These are phyloP conservation scores for Rhabdornis inornatus DNA, from an alignment of 2,113 vertebrate species.

Conservation along the genomic window DNA sequence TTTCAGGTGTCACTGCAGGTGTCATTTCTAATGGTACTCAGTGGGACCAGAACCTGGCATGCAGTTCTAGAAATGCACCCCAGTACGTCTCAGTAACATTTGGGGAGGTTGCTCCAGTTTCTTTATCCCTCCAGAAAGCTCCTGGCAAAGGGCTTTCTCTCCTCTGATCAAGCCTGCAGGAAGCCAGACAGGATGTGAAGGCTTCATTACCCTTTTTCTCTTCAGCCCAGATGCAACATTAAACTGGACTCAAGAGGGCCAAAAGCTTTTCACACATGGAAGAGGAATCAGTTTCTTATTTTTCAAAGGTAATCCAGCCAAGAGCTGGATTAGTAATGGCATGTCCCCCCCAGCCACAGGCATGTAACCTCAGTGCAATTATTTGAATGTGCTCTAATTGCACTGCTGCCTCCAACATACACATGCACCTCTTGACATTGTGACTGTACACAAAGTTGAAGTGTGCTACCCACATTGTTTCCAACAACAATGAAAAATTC, in stretches of 20 bases:
- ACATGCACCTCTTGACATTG: neutral
- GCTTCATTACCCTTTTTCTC: neutral
- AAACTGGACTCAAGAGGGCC: constrained; percentile 6
- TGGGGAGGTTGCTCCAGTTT: neutral
- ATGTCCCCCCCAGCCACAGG: constrained; percentile 30
- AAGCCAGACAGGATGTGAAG: neutral
- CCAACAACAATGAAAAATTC: neutral
- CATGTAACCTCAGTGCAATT: neutral
- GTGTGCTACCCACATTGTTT: fast-evolving
- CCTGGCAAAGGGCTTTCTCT: neutral
- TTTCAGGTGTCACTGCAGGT: neutral
- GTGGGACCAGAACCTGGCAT: neutral
- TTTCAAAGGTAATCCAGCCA: constrained; percentile 43
- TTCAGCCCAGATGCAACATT: constrained; percentile 13
- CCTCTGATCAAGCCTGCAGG: neutral
- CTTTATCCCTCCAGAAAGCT: neutral
- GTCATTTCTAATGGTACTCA: neutral
- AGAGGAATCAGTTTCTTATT: constrained; percentile 32
- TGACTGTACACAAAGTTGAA: neutral
- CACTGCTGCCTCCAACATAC: neutral
- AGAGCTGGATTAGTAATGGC: constrained; percentile 27
- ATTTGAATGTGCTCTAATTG: neutral
- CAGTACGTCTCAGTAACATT: neutral
- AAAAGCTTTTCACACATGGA: constrained; percentile 10
- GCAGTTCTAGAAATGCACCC: neutral